These are phyloP conservation scores for Lycorma delicatula DNA, from an alignment of 1,140 invertebrate genomes.

Conservation along the genomic window DNA sequence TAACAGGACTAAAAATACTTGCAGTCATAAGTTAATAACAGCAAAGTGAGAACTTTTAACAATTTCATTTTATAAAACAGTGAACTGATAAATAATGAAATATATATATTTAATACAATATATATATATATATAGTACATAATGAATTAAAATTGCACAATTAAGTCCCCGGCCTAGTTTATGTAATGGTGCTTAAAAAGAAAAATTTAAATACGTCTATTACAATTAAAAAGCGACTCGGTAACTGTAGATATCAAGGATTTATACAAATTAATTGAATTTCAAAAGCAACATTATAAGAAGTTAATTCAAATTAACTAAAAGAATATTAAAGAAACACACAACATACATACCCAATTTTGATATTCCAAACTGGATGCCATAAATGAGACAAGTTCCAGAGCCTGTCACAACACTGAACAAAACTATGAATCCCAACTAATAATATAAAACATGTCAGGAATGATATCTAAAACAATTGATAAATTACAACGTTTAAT, in stretches of 20 bases:
- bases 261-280: not conserved
- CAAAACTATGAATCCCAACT: too few relatives aligned
- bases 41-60: not conserved
- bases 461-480: too few relatives aligned
- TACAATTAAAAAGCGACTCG: not conserved
- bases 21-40: not conserved
- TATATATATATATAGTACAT: not conserved
- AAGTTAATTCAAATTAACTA: not conserved
- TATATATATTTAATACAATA: not conserved
- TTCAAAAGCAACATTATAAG: slow-evolving; percentile 3
- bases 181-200: not conserved
- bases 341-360: not conserved
- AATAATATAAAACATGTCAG: too few relatives aligned
- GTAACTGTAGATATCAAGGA: not conserved
- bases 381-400: too few relatives aligned
- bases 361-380: too few relatives aligned
- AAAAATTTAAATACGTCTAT: not conserved
- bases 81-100: not conserved
- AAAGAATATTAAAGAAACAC: not conserved
- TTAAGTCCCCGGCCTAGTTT: not conserved
- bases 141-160: not conserved
- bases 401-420: too few relatives aligned
- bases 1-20: not conserved
- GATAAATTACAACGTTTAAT: too few relatives aligned
- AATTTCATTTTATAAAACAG: not conserved